Evolutionary conservation across 53 echinoderm and acorn worm genomes (phyloP), one percentile per base, ranked within the genome.

Genomic region (Antedon mediterranea): DNA sequence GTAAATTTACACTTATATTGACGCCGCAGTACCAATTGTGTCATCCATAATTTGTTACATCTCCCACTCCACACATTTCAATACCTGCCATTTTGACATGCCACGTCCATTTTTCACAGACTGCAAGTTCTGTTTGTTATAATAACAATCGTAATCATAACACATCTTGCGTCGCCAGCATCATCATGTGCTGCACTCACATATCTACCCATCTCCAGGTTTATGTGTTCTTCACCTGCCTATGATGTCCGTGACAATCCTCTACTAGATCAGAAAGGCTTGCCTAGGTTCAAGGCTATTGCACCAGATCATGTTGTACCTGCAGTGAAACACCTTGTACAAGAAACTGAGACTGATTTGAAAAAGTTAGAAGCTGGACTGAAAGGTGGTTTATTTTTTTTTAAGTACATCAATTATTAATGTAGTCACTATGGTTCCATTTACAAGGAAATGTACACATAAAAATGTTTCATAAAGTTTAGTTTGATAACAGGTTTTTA

Each of bases 241-340:
- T 3, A 26, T 57, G 57, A 57, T 23, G 23, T 57, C 57, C 0
- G 32, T 18, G 76, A 85, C 70, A 93, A 93, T 76, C 90, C 93
- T n/a, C 78, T 93, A 30, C 81, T 93, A 3, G 29, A 81, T 3
- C 83, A 90, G 42, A 81, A 88, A 71, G 90, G 88, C 3, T 80
- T 93, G 23, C 93, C 93, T 0, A 82, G 57, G 71, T 93, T 93
- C 78, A 74, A 18, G 32, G 71, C 83, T n/a, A 86, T 93, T 43
- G 28, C 81, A 74, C 82, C 84, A 30, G 80, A 82, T 11, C 93
- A 93, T 41, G 86, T 93, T 2, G 79, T 71, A 27, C 93, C 93
- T 13, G 93, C 83, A 30, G 80, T 93, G 75, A 78, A 82, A 41
- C 71, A 86, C 77, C 73, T 93, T 9, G 84, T 88, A 23, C 28